Base-by-base conservation (phyloP, 2,113 vertebrate genomes). In the Felis catus region DNA sequence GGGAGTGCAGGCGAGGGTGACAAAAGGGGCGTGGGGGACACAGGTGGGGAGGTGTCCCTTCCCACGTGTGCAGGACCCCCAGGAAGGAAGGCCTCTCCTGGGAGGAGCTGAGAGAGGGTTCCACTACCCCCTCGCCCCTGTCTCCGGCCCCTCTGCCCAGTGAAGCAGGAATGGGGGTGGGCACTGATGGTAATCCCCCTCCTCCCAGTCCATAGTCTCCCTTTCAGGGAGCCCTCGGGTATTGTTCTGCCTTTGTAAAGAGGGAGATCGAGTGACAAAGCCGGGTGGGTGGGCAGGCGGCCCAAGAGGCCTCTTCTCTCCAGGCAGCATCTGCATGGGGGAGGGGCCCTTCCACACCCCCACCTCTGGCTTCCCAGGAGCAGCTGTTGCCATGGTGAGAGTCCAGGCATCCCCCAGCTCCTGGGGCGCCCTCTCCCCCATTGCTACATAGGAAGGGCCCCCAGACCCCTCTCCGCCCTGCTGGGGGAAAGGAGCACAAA, bases 211-310 rank as follows among this genome's bases (percentile, higher is more conserved):
- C 95, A 93, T 91, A n/a, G 89, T 53, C 90, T 97, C 95, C 96
- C 96, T 98, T 97, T 97, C 97, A 95, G 91, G 0, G 76, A 96
- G 66, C 2, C 93, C 83, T 65, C 0, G 65, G 78, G 83, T 29
- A 98, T 98, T 98, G 97, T 98, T 95, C 91, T 0, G 48, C 86
- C 63, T 97, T 98, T 98, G 95, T 97, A 97, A 97, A 97, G 97
- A 90, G 6, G 51, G 71, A 41, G 79, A 97, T 96, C 78, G 2
- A 83, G 85, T 97, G 95, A 98, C 98, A 98, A 97, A 97, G 98
- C 96, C 45, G 48, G 55, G 91, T 97, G 95, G 95, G 97, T 97
- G 98, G 98, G 95, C 95, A 94, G 87, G 71, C 84, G 0, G 95
- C 96, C 96, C 88, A 31, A 97, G 95, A 87, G 96, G 96, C 97